These are phyloP conservation scores for Gymnobelideus leadbeateri DNA, from an alignment of 2,113 vertebrate genomes.

Conservation along the genomic window DNA sequence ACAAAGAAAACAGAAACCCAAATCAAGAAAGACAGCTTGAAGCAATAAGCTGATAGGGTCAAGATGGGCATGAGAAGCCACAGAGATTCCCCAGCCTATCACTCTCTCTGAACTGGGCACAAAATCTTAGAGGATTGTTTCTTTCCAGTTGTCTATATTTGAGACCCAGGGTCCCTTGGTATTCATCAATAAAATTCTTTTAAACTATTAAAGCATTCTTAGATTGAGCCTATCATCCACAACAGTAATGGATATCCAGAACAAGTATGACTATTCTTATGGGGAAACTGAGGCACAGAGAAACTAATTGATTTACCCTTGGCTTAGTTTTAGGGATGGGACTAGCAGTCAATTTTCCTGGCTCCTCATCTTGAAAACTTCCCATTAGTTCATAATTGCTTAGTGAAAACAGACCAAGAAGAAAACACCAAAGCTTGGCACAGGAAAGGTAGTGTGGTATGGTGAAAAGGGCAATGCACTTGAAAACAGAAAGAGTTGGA, in stretches of 20 bases:
- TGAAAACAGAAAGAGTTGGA: not conserved
- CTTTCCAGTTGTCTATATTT: not conserved
- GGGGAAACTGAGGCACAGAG: not conserved
- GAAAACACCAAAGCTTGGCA: not conserved
- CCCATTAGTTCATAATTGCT: not conserved
- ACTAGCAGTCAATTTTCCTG: not conserved
- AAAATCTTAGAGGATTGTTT: slow-evolving; percentile 14
- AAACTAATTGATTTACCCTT: not conserved
- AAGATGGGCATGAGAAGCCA: slow-evolving; percentile 10
- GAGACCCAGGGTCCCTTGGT: not conserved
- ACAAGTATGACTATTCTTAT: not conserved
- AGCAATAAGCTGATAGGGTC: slow-evolving; percentile 43
- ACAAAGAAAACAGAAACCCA: slow-evolving; percentile 50
- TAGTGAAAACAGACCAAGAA: not conserved
- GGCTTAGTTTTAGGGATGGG: not conserved
- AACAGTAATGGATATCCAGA: not conserved
- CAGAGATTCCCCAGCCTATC: not conserved
- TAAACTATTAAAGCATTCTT: not conserved
- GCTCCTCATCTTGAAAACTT: not conserved
- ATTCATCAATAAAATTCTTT: not conserved
- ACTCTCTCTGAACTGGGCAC: not conserved
- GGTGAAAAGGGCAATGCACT: not conserved
- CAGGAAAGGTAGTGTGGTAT: not conserved
- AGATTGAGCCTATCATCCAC: not conserved
- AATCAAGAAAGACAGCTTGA: not conserved